Percentiles rank a stretch among this genome's conserved stretches.
phyloP scores from a whole-genome alignment of 2,797 vertebrate species.

The Sebastes cheni region DNA sequence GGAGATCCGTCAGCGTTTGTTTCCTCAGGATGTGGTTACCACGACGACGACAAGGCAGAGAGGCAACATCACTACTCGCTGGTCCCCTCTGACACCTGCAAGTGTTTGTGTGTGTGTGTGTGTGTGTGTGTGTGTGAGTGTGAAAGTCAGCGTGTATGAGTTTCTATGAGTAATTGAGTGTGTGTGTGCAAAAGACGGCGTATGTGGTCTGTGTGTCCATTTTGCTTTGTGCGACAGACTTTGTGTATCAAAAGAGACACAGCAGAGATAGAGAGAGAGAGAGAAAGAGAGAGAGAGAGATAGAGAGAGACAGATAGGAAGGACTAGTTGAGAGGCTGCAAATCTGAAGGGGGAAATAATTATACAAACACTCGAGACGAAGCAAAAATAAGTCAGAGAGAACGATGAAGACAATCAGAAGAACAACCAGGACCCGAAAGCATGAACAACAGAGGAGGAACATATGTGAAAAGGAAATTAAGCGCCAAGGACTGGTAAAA shows the following conservation, averaged over 20 bases:
- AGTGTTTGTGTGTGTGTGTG: not conserved
- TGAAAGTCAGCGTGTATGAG: not conserved
- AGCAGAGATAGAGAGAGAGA: not conserved
- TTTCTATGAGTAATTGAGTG: constrained; percentile 35
- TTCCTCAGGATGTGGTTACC: constrained; percentile 85
- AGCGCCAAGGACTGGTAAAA: constrained; percentile 61
- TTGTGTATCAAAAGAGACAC: constrained; percentile 12
- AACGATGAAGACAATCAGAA: constrained; percentile 43
- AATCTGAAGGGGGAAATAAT: constrained; percentile 49
- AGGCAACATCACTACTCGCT: constrained; percentile 69
- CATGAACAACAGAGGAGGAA: constrained; percentile 43
- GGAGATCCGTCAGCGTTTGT: constrained; percentile 80
- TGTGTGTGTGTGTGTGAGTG: constrained; percentile 28
- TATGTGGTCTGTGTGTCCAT: constrained; percentile 46
- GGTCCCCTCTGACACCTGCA: constrained; percentile 76
- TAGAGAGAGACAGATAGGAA: constrained; percentile 16
- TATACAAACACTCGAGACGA: constrained; percentile 13
- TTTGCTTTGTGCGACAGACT: constrained; percentile 20
- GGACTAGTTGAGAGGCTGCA: constrained; percentile 35
- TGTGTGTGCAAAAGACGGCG: constrained; percentile 14
- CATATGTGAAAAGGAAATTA: constrained; percentile 53
- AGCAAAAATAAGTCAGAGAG: constrained; percentile 16
- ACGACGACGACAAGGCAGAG: constrained; percentile 70
- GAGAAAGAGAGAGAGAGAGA: not conserved
- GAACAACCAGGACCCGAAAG: constrained; percentile 22